Percentiles rank a stretch among this genome's conserved stretches.
phyloP scores from a whole-genome alignment of 2,888 invertebrate genomes.

The Pediacus dermestoides region DNA sequence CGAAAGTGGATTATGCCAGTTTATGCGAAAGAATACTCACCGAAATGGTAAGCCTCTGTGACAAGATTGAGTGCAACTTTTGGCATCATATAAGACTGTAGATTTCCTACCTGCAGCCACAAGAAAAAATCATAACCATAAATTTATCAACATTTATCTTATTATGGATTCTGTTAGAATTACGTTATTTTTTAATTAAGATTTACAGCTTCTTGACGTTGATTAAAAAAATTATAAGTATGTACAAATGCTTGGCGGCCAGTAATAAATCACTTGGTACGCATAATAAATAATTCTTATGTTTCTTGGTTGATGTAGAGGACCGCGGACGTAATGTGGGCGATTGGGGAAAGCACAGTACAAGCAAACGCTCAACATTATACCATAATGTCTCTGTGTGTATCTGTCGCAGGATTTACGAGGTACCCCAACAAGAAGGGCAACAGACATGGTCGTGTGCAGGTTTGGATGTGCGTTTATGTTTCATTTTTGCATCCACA shows the following conservation, averaged over 20 bases:
- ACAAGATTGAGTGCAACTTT: no score
- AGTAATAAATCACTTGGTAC: neutral
- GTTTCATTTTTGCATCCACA: conserved; percentile 6
- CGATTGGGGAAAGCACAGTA: conserved; percentile 4
- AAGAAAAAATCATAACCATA: no score
- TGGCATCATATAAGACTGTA: no score
- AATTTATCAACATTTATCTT: no score
- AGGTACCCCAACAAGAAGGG: neutral
- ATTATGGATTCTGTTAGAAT: no score
- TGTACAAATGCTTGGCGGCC: neutral
- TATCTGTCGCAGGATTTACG: neutral
- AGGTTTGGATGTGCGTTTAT: neutral
- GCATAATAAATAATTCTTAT: conserved; percentile 1
- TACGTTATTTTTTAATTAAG: no score
- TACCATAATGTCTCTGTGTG: neutral
- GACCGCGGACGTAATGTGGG: conserved; percentile 4
- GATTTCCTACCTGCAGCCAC: no score
- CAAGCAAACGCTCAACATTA: conserved; percentile 6
- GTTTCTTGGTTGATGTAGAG: neutral
- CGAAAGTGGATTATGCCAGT: no score
- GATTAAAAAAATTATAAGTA: no score
- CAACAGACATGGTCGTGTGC: conserved; percentile 3
- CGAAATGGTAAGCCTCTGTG: no score
- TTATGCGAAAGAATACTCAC: no score
- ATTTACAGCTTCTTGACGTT: no score